Conservation (phyloP, 2,113 vertebrate species). For the Platysteira castanea region DNA sequence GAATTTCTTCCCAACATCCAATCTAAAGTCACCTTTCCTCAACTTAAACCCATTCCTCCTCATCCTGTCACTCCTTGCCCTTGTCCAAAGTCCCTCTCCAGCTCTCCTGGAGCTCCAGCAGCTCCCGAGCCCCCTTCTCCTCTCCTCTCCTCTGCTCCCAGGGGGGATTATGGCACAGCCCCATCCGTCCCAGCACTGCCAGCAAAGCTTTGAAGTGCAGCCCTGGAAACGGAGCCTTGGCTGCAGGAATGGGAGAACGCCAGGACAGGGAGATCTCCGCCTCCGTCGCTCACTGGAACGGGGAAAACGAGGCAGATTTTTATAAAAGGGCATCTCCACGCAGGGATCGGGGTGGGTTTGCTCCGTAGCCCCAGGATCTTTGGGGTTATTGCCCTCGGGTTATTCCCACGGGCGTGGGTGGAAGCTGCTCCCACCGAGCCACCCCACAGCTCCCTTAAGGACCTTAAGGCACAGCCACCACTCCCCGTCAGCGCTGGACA, state of each 20-base stretch:
- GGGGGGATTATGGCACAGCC: background rate
- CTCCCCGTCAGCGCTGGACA: background rate
- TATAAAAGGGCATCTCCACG: background rate
- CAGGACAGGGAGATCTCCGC: background rate
- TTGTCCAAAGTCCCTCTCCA: background rate
- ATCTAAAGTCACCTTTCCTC: background rate
- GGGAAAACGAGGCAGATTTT: accelerated
- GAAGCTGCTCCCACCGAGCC: background rate
- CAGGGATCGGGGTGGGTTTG: accelerated
- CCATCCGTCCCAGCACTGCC: background rate
- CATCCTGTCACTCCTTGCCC: background rate
- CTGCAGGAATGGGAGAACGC: background rate
- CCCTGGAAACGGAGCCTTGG: background rate
- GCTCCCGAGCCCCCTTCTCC: background rate
- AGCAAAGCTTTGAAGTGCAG: background rate
- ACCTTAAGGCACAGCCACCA: accelerated
- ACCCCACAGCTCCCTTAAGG: background rate
- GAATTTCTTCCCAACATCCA: background rate
- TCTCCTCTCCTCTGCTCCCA: background rate
- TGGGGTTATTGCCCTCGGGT: background rate
- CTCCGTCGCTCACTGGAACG: accelerated
- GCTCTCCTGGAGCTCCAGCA: background rate
- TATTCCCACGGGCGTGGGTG: background rate
- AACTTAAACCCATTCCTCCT: background rate
- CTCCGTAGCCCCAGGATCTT: background rate